Conservation (phyloP, 2,888 invertebrate genomes). For the Aspidiotus destructor region DNA sequence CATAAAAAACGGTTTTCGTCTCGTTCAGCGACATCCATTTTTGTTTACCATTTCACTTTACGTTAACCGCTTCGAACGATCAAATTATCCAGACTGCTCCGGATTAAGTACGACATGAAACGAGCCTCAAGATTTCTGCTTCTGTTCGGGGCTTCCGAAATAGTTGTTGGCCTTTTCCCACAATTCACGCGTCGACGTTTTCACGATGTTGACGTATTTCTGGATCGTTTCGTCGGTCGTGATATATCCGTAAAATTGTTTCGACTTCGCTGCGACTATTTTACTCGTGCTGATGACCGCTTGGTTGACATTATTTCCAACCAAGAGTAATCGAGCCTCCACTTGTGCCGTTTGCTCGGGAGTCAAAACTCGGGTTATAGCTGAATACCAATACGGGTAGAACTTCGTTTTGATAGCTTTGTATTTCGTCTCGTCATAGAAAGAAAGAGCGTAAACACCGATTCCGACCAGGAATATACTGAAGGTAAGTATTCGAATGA, state of each 20-base stretch:
- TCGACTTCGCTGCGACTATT: not conserved
- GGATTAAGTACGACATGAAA: no score
- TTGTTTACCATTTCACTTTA: no score
- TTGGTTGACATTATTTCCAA: conserved; percentile 8
- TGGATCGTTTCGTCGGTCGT: conserved; percentile 26
- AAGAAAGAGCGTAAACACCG: conserved; percentile 21
- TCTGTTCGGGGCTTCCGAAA: conserved; percentile 17
- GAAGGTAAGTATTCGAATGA: not conserved
- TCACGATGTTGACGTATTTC: conserved; percentile 8
- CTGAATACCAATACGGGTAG: conserved; percentile 1
- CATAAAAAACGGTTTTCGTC: no score
- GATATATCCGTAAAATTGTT: conserved; percentile 20
- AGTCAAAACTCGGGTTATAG: conserved; percentile 5
- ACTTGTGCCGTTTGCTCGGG: conserved; percentile 16
- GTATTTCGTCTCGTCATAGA: conserved; percentile 8
- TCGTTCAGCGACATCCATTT: no score
- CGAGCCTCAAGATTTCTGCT: conserved; percentile 24
- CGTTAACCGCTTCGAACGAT: not conserved
- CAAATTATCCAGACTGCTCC: not conserved
- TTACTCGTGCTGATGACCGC: not conserved
- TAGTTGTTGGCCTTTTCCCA: conserved; percentile 2
- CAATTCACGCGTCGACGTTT: not conserved
- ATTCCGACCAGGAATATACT: not conserved
- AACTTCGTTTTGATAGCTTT: conserved; percentile 2
- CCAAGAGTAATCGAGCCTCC: not conserved